These are phyloP conservation scores for Myzus persicae DNA, from an alignment of 1,140 invertebrate genomes.

Conservation along the genomic window DNA sequence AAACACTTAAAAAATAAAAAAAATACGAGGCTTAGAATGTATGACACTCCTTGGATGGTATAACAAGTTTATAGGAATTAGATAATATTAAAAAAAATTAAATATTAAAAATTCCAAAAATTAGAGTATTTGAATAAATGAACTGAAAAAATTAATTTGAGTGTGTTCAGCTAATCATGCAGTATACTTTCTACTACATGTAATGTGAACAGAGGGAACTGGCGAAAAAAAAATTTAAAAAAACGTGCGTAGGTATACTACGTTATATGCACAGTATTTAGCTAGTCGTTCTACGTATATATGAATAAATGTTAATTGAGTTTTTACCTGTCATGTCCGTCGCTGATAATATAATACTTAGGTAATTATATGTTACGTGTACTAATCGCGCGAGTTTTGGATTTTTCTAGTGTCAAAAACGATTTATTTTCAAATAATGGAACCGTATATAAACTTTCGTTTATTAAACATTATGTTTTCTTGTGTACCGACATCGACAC, in stretches of 20 bases:
- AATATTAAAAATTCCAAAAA: too few relatives aligned
- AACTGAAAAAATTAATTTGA: neutral
- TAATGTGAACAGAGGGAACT: neutral
- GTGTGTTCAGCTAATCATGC: neutral
- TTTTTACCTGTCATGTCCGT: neutral
- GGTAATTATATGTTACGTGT: neutral
- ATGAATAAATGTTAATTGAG: neutral
- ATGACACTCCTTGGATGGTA: neutral
- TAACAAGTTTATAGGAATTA: too few relatives aligned
- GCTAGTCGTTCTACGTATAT: neutral
- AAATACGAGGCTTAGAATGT: neutral
- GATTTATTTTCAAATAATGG: neutral
- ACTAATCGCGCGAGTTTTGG: neutral
- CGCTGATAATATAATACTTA: neutral
- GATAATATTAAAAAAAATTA: too few relatives aligned
- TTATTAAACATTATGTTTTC: neutral
- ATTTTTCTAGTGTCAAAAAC: neutral
- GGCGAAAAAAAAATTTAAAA: neutral
- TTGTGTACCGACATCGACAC: neutral
- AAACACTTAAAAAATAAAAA: too few relatives aligned
- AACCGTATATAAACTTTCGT: neutral
- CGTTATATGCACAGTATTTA: neutral
- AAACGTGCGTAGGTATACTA: neutral
- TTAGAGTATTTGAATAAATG: neutral
- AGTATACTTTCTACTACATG: neutral